Conservation (phyloP, 30 jellyfish, hydroid and myxozoan species). For the Turritopsis dohrnii region DNA sequence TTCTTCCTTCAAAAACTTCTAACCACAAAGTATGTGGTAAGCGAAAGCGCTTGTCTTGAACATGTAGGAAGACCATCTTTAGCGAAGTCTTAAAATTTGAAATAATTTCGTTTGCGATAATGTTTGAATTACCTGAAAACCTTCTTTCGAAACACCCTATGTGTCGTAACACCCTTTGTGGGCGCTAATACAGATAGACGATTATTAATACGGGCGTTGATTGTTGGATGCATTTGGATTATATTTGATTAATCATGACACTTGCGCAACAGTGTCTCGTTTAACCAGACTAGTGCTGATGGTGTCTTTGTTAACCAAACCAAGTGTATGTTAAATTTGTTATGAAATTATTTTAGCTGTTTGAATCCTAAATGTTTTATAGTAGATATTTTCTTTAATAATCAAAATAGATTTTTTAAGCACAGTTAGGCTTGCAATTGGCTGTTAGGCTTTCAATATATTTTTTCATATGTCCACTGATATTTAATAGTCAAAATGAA, state of each 20-base stretch:
- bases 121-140: not conserved
- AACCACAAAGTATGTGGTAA: too few relatives aligned
- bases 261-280: too few relatives aligned
- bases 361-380: not conserved
- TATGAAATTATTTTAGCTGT: not conserved
- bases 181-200: not conserved
- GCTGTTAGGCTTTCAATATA: too few relatives aligned
- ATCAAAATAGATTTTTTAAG: not conserved
- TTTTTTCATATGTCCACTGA: too few relatives aligned
- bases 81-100: not conserved
- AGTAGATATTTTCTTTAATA: too few relatives aligned
- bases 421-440: too few relatives aligned
- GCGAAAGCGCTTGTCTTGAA: not conserved
- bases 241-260: too few relatives aligned
- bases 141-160: not conserved
- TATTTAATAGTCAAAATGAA: too few relatives aligned
- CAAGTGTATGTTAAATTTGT: not conserved
- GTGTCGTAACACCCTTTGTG: not conserved
- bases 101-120: not conserved
- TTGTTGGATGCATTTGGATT: not conserved
- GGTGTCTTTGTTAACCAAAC: too few relatives aligned
- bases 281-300: too few relatives aligned
- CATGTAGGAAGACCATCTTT: not conserved
- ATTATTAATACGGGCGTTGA: not conserved
- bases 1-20: too few relatives aligned